A percentile compares a stretch with the other conserved stretches of the same genome.
phyloP scores from a whole-genome alignment of 2,888 invertebrate genomes.

The Perizoma affinitatum region DNA sequence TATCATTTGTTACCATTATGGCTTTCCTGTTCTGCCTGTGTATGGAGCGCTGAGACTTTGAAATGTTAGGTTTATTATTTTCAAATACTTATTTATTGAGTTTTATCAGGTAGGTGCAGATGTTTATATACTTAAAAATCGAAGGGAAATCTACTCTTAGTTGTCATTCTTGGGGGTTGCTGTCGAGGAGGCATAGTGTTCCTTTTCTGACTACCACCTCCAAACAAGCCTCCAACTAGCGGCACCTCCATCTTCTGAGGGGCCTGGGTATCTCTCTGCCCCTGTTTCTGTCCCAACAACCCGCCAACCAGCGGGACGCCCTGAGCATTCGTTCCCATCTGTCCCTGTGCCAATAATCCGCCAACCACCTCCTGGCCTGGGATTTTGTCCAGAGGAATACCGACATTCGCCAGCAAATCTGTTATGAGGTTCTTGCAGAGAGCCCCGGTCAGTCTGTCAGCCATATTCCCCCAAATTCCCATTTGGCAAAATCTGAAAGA shows the following conservation, averaged over 20 bases:
- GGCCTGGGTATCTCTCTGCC: not conserved
- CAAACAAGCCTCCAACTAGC: conserved; percentile 26
- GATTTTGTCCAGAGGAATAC: conserved; percentile 14
- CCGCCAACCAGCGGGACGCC: conserved; percentile 22
- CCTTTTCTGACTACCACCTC: conserved; percentile 12
- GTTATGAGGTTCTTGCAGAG: conserved; percentile 78
- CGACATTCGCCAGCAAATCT: conserved; percentile 45
- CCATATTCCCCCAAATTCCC: conserved; percentile 87
- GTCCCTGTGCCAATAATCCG: conserved; percentile 9
- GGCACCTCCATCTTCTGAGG: conserved; percentile 11
- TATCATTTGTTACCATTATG: not conserved
- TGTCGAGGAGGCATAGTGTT: conserved; percentile 9
- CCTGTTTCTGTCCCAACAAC: conserved; percentile 8
- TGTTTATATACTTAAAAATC: conserved; percentile 40
- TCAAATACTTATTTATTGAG: conserved; percentile 5
- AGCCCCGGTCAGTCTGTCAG: conserved; percentile 81
- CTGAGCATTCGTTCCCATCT: conserved; percentile 3
- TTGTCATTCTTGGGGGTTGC: conserved; percentile 30
- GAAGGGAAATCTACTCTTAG: conserved; percentile 39
- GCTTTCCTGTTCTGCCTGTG: too few relatives aligned
- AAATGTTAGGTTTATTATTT: too few relatives aligned
- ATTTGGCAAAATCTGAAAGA: conserved; percentile 86
- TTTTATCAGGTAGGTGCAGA: conserved; percentile 6
- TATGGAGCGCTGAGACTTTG: too few relatives aligned
- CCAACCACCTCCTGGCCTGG: conserved; percentile 4